These are phyloP conservation scores for Thinocorus orbignyianus DNA, from an alignment of 2,113 vertebrate species.

Conservation along the genomic window DNA sequence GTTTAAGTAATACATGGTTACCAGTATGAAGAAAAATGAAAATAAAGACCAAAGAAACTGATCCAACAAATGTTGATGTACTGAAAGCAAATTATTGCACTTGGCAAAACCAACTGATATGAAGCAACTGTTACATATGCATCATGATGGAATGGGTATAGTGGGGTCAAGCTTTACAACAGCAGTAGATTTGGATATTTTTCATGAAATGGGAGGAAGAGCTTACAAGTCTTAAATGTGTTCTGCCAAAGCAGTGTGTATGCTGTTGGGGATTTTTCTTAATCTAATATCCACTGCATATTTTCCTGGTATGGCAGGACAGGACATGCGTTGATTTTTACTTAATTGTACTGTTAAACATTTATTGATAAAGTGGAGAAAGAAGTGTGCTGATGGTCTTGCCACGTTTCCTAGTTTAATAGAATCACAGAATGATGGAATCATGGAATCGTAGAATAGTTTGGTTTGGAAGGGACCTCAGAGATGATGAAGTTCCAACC, in stretches of 20 bases:
- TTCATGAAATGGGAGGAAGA: neutral
- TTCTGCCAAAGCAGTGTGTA: neutral
- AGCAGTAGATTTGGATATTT: neutral
- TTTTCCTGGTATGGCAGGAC: neutral
- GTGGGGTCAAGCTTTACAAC: neutral
- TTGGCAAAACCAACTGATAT: neutral
- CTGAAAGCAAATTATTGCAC: neutral
- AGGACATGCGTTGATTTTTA: neutral
- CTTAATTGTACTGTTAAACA: neutral
- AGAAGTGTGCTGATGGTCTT: neutral
- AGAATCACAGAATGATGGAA: no score
- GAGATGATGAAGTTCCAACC: no score
- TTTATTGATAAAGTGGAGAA: neutral
- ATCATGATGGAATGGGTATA: neutral
- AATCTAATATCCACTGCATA: neutral
- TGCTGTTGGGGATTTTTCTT: neutral
- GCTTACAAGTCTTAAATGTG: neutral
- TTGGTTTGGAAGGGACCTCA: no score
- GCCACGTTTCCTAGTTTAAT: neutral
- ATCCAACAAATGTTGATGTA: fast-evolving
- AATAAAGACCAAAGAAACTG: neutral
- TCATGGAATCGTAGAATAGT: no score
- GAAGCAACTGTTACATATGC: neutral
- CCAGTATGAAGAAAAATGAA: neutral
- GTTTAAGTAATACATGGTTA: neutral